A percentile compares a stretch with the other conserved stretches of the same genome.
phyloP scores from a whole-genome alignment of 1,140 invertebrate genomes.

The Leptinotarsa undecemlineata region DNA sequence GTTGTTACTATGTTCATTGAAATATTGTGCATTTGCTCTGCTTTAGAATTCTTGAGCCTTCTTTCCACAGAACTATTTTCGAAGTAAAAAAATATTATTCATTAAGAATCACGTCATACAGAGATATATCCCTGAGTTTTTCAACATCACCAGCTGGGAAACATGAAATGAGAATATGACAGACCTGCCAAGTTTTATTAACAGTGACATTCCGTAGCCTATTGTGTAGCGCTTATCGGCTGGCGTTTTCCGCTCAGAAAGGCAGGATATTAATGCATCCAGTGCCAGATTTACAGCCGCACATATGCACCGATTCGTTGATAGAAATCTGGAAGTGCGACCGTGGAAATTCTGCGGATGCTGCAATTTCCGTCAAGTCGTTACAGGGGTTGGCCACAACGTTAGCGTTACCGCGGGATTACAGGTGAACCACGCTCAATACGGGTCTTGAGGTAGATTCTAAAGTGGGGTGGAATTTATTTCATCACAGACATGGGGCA shows the following conservation, averaged over 20 bases:
- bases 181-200: not conserved
- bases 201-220: not conserved
- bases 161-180: too few relatives aligned
- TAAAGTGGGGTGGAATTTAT: too few relatives aligned
- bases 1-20: too few relatives aligned
- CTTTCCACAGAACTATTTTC: too few relatives aligned
- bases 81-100: too few relatives aligned
- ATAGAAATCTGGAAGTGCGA: slow-evolving; percentile 13
- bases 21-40: too few relatives aligned
- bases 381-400: not conserved
- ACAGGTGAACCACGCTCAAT: not conserved
- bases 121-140: too few relatives aligned
- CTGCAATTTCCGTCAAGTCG: slow-evolving; percentile 19
- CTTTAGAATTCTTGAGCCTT: too few relatives aligned
- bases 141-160: too few relatives aligned
- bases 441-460: not conserved
- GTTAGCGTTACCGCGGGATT: not conserved
- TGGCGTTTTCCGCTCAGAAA: slow-evolving; percentile 2
- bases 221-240: slow-evolving; percentile 14
- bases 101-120: too few relatives aligned
- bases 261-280: slow-evolving; percentile 14
- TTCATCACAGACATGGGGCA: too few relatives aligned
- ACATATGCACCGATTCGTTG: slow-evolving; percentile 19
- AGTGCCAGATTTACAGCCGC: slow-evolving; percentile 14
- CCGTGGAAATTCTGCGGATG: slow-evolving; percentile 20